Evolutionary conservation across 2,113 vertebrate genomes (phyloP), one percentile per base, ranked within the genome.

Genomic region (Murina feae): DNA sequence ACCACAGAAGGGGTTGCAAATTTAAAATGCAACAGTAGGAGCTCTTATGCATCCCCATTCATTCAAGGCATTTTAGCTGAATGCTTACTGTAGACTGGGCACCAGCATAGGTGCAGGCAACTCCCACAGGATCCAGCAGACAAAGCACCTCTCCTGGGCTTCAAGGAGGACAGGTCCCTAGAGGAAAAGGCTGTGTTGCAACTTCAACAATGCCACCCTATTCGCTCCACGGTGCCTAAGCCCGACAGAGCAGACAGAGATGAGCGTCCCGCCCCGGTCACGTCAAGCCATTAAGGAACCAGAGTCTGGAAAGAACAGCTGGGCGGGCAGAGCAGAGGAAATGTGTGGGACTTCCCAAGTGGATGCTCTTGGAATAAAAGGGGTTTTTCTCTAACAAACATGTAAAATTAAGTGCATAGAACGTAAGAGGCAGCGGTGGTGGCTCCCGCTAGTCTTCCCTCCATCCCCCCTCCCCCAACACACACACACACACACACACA

Each of bases 21-120:
- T 98, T 97, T 97, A 98, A 98, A 98, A 97, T 97, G 97, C 96
- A 95, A 93, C 85, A 96, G 78, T 71, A 97, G 97, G 89, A 47
- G 51, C 68, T 74, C 68, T 35, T 55, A 30, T 42, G 49, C 80
- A 49, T 42, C 82, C 81, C 23, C 75, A 32, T 85, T 92, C 94
- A 83, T 32, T 79, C 85, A 35, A 60, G n/a, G 55, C n/a, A 30
- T 58, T 30, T 42, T n/a, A 83, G 69, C 1, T 3, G 44, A 81
- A 80, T 6, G 63, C 23, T 68, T 12, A 11, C 35, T 13, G 35
- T 13, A 1, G 4, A n/a, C 47, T 39, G n/a, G 49, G n/a, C 0
- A 0, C 21, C 84, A 14, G 8, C 2, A 32, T 47, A 5, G 75
- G 84, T 32, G n/a, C 65, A 53, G 32, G 35, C 72, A 9, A 75